phyloP scores from a whole-genome alignment of 2,113 vertebrate species.

The Petroica traversi region DNA sequence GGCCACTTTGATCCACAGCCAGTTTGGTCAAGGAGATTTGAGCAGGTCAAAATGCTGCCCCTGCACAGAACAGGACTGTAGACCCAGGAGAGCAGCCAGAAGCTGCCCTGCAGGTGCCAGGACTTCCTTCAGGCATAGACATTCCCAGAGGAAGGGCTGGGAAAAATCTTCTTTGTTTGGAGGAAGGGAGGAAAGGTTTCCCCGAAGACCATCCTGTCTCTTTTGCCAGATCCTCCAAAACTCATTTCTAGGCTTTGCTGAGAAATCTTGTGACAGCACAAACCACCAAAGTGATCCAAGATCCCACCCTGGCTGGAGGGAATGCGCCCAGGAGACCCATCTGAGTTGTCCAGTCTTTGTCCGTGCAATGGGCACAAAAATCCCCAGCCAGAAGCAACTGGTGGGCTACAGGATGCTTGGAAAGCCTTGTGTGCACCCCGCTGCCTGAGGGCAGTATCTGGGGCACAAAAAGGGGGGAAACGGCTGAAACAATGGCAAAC shows the following conservation, averaged over 20 bases:
- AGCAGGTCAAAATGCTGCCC: neutral
- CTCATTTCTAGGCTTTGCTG: neutral
- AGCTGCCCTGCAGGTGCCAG: neutral
- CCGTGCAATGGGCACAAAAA: accelerated
- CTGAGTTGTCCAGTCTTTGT: neutral
- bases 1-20: neutral
- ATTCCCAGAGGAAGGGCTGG: neutral
- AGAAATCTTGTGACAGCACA: neutral
- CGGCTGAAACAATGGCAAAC: neutral
- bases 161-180: neutral
- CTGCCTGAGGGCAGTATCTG: neutral
- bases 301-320: neutral
- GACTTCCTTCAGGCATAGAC: accelerated
- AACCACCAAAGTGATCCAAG: neutral
- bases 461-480: neutral
- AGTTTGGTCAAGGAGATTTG: neutral
- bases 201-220: neutral
- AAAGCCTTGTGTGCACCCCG: neutral
- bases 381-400: neutral
- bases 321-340: accelerated
- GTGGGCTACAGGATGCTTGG: neutral
- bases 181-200: neutral
- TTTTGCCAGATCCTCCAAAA: neutral
- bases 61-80: neutral
- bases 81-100: neutral